Evolutionary conservation across 1,140 invertebrate genomes (phyloP).

Genomic region (Drosophila miranda): DNA sequence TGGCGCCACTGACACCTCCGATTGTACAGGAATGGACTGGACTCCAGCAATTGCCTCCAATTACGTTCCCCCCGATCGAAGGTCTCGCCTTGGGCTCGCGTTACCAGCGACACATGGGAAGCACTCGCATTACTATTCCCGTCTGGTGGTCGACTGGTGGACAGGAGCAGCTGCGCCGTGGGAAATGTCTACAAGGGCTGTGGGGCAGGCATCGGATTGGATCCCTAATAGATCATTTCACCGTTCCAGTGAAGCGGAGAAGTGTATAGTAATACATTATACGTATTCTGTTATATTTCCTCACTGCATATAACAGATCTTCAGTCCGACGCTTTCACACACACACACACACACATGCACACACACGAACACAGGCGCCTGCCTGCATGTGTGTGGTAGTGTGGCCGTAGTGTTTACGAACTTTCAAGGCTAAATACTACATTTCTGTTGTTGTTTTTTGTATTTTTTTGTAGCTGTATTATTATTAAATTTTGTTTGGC

Average conservation of each 20-base stretch:
- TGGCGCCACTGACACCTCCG: too few species aligned
- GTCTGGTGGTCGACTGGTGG: too few species aligned
- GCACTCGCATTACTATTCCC: too few species aligned
- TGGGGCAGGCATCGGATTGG: neutral
- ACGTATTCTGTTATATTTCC: constrained; percentile 16
- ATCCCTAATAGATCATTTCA: constrained; percentile 18
- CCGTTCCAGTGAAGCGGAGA: constrained; percentile 5
- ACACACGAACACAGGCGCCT: neutral
- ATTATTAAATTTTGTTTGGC: constrained; percentile 78
- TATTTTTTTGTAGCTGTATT: constrained; percentile 50
- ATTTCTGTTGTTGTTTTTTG: constrained; percentile 55
- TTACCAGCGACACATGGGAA: too few species aligned
- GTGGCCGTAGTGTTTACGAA: constrained; percentile 72
- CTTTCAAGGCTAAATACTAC: constrained; percentile 79
- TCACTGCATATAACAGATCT: constrained; percentile 58
- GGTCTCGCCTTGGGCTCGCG: too few species aligned
- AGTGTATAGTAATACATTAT: constrained; percentile 25
- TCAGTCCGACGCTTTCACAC: constrained; percentile 3
- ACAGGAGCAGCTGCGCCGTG: too few species aligned
- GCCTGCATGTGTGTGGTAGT: constrained; percentile 8
- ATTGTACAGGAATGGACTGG: too few species aligned
- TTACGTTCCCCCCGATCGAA: too few species aligned
- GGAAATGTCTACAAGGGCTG: neutral
- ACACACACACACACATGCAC: constrained; percentile 19
- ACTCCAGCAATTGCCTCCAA: too few species aligned